Evolutionary conservation across 2,113 vertebrate species (phyloP).

Genomic region (Phaethornis superciliosus): DNA sequence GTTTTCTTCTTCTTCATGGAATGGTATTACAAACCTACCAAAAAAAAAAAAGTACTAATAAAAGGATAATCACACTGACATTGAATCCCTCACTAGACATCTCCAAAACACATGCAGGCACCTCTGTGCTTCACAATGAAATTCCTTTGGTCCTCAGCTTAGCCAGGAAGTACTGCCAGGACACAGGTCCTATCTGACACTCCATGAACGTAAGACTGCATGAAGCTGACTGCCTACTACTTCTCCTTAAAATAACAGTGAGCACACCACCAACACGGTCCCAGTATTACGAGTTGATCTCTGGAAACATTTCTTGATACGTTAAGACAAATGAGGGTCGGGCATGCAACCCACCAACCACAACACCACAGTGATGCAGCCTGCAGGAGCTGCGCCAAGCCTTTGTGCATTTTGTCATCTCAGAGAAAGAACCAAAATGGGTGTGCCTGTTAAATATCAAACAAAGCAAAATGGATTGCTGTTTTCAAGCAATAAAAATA

Average conservation of each 20-base stretch:
- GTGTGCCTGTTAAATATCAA: neutral
- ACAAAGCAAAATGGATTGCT: slow-evolving; percentile 6
- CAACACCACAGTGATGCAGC: neutral
- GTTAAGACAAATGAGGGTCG: neutral
- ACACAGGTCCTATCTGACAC: accelerated
- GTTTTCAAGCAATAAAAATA: neutral
- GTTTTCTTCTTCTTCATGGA: neutral
- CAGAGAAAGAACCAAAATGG: neutral
- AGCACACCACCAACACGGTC: neutral
- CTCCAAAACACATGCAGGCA: neutral
- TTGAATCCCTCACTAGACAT: neutral
- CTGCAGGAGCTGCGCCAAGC: neutral
- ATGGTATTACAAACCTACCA: neutral
- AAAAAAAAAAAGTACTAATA: neutral
- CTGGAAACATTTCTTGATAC: accelerated
- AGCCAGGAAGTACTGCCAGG: neutral
- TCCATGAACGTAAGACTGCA: neutral
- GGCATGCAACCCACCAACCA: neutral
- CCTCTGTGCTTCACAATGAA: neutral
- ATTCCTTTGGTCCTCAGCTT: neutral
- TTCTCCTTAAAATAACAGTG: neutral
- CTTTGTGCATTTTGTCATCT: neutral
- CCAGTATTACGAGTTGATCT: neutral
- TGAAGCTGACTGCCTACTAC: neutral
- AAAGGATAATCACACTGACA: neutral